Evolutionary conservation across 2,797 vertebrate species (phyloP).

Genomic region (Syndactyla subalaris): DNA sequence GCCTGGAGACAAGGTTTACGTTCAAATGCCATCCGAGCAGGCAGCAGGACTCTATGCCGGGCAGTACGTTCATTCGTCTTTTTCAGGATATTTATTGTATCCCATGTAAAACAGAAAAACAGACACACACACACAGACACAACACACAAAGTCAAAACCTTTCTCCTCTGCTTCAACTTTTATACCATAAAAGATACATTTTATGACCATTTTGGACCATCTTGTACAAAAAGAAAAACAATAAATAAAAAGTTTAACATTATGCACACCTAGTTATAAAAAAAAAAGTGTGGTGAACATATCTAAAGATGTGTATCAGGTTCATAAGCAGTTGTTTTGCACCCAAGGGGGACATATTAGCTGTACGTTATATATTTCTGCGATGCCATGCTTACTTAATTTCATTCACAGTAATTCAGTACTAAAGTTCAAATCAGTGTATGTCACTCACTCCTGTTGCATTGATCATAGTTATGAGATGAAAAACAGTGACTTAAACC

Average conservation of each 20-base stretch:
- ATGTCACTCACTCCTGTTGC: constrained; percentile 41
- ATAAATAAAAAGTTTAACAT: constrained; percentile 37
- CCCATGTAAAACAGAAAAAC: constrained; percentile 82
- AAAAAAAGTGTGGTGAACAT: constrained; percentile 36
- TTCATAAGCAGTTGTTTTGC: constrained; percentile 64
- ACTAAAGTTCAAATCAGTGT: constrained; percentile 45
- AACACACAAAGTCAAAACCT: constrained; percentile 19
- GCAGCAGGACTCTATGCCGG: constrained; percentile 95
- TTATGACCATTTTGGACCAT: constrained; percentile 70
- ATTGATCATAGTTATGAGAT: constrained; percentile 17
- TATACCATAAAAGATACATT: constrained; percentile 70
- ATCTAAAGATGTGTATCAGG: constrained; percentile 44
- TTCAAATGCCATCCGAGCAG: constrained; percentile 96
- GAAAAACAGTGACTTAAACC: constrained; percentile 49
- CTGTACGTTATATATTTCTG: constrained; percentile 70
- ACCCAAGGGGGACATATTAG: constrained; percentile 67
- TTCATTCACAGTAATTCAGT: constrained; percentile 63
- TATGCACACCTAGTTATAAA: constrained; percentile 67
- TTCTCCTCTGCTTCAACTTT: constrained; percentile 64
- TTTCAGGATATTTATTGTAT: constrained; percentile 98
- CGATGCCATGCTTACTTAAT: constrained; percentile 67
- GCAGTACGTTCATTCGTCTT: constrained; percentile 95
- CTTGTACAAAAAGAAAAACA: constrained; percentile 56
- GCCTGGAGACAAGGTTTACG: constrained; percentile 89
- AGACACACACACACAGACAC: neutral